phyloP scores from a whole-genome alignment of 2,113 vertebrate genomes.

The Zosterops pallidus region DNA sequence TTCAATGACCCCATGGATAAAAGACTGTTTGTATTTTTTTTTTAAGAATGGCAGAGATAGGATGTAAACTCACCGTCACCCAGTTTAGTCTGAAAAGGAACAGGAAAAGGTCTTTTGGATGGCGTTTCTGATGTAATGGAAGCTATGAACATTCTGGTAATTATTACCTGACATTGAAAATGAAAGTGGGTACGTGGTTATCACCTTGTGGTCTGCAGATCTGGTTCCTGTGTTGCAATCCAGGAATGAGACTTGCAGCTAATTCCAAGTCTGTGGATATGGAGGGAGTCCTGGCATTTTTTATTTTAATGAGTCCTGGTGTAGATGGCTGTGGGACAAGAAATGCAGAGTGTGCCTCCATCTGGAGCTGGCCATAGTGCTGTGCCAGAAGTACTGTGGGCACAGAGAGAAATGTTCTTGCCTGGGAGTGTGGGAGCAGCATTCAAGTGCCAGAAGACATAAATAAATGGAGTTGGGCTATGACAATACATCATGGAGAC shows the following conservation, averaged over 20 bases:
- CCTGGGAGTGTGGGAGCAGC: neutral
- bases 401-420: neutral
- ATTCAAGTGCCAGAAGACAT: neutral
- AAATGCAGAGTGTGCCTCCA: neutral
- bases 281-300: neutral
- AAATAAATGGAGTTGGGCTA: neutral
- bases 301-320: neutral
- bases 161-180: neutral
- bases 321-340: neutral
- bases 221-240: neutral
- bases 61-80: neutral
- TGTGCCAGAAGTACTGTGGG: slow-evolving; percentile 21
- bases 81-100: neutral
- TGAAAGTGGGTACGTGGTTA: neutral
- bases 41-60: neutral
- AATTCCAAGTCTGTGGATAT: neutral
- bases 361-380: neutral
- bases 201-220: neutral
- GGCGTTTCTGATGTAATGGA: neutral
- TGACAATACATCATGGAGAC: neutral
- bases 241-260: neutral
- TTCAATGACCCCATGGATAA: neutral
- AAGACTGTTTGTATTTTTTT: neutral
- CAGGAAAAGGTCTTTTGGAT: neutral
- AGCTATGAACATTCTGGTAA: neutral